Base-by-base conservation (phyloP, 2,888 invertebrate genomes). In the Halocaridina rubra region DNA sequence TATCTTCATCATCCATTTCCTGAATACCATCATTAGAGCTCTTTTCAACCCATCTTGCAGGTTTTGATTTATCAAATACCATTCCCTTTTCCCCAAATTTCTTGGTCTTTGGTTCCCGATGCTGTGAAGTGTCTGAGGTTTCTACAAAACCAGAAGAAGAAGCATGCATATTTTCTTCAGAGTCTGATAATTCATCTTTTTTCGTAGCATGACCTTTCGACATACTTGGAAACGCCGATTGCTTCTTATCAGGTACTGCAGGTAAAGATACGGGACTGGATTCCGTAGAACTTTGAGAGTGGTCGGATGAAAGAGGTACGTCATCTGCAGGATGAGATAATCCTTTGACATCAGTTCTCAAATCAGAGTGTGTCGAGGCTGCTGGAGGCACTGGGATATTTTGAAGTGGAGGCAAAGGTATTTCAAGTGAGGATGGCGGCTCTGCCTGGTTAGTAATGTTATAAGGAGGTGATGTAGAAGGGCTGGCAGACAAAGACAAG, bases 401-500 rank as follows among this genome's bases (percentile, higher is more conserved):
- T 16, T 67, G 33, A n/a, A 53, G 39, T 24, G 24, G 64, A 61
- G 64, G 46, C 59, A 75, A 59, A 76, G 75, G 59, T 24, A 27
- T 76, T 32, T 27, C 33, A 57, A 27, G 79, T n/a, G 39, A n/a
- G n/a, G n/a, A n/a, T n/a, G n/a, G n/a, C 39, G 80, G 71, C n/a
- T 69, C 53, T 19, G 53, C 24, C 16, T 30, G 24, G 13, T n/a
- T 77, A 8, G 72, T 24, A 39, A 13, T 29, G 27, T 32, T 22
- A 27, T 24, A 19, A 3, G 57, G 76, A 24, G 77, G 33, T 19
- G 81, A 24, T 8, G 64, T 39, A n/a, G 61, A 19, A 61, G 76
- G 64, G 64, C 64, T 64, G 27, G 86, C 64, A 33, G 82, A 82
- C 67, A 86, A 57, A 30, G 86, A 86, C 86, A 86, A 82, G 27